Conservation (phyloP, 2,797 vertebrate genomes). For the Nannoperca obscura region DNA sequence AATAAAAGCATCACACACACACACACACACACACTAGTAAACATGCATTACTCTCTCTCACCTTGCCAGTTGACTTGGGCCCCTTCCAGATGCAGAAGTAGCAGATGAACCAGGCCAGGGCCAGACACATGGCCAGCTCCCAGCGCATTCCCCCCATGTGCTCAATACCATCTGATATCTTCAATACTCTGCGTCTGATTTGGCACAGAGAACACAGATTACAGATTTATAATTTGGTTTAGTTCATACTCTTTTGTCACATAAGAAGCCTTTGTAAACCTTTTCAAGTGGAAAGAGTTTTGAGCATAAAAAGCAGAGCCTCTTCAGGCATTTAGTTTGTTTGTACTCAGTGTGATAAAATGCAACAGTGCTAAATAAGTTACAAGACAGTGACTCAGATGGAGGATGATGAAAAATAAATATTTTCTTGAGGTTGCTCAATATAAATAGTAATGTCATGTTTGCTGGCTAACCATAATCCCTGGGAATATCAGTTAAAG, state of each 20-base stretch:
- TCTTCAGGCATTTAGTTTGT: constrained; percentile 14
- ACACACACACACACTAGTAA: constrained; percentile 13
- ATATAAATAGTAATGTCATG: constrained; percentile 32
- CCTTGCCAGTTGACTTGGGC: constrained; percentile 99
- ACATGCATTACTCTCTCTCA: constrained; percentile 71
- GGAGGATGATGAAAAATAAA: constrained; percentile 28
- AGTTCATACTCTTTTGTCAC: not conserved
- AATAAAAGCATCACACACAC: not conserved
- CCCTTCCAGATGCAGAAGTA: constrained; percentile 99
- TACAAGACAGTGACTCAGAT: constrained; percentile 4
- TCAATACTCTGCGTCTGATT: constrained; percentile 92
- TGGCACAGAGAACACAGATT: constrained; percentile 44
- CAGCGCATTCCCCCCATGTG: constrained; percentile 95
- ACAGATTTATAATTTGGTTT: constrained; percentile 11
- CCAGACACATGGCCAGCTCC: constrained; percentile 96
- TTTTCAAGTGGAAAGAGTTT: not conserved
- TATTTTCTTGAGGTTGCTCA: constrained; percentile 12
- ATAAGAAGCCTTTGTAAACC: not conserved
- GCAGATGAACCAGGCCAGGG: constrained; percentile 97
- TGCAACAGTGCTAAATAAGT: constrained; percentile 37
- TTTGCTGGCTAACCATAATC: not conserved
- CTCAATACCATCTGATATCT: constrained; percentile 96
- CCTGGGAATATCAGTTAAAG: constrained; percentile 1
- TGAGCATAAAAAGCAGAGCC: not conserved
- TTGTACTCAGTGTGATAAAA: not conserved